phyloP scores from a whole-genome alignment of 2,797 vertebrate species.

The Natrix natrix region DNA sequence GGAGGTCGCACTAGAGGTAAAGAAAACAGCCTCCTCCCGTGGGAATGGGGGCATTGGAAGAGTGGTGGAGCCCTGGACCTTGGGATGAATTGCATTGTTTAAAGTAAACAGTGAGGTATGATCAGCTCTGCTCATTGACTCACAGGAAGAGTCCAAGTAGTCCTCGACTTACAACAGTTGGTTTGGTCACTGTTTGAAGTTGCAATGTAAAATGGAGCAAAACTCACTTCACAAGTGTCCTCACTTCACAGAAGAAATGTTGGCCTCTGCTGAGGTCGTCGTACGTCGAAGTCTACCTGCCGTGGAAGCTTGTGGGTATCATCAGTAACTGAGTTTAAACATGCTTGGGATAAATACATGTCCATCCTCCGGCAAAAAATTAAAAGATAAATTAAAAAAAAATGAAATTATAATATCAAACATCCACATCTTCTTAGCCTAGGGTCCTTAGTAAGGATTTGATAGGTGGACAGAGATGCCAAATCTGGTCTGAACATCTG shows the following conservation, averaged over 20 bases:
- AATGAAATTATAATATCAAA: neutral
- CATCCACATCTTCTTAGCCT: neutral
- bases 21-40: neutral
- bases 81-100: neutral
- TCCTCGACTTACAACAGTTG: neutral
- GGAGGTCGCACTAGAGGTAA: rapidly evolving
- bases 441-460: no score
- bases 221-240: neutral
- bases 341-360: neutral
- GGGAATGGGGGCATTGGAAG: slow-evolving; percentile 15
- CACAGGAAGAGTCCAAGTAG: neutral
- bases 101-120: neutral
- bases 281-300: neutral
- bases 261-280: neutral
- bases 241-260: neutral
- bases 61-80: neutral
- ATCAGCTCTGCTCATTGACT: neutral
- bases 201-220: neutral
- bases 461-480: no score
- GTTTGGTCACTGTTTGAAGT: neutral
- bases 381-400: neutral
- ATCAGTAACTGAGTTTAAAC: neutral
- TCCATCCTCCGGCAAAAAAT: neutral
- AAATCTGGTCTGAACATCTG: no score
- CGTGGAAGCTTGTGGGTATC: neutral